phyloP scores from a whole-genome alignment of 1,140 invertebrate genomes.

The Solen grandis region DNA sequence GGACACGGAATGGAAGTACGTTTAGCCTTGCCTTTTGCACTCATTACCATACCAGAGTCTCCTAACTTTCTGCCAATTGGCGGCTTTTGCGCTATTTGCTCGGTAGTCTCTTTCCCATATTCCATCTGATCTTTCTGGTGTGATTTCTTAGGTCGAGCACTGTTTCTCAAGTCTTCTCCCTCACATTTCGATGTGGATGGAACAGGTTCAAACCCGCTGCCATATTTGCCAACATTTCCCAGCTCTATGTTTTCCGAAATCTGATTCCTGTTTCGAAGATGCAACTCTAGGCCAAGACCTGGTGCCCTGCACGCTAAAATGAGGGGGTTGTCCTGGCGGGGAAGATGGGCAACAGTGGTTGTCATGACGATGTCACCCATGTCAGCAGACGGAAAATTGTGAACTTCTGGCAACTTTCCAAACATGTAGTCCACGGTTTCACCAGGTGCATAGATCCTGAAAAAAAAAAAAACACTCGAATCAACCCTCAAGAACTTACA shows the following conservation, averaged over 20 bases:
- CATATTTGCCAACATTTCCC: too few species aligned
- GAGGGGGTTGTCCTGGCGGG: constrained; percentile 50
- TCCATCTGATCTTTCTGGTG: background rate
- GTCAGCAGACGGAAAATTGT: constrained; percentile 90
- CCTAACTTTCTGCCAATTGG: constrained; percentile 32
- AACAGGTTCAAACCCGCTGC: constrained; percentile 6
- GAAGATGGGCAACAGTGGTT: constrained; percentile 63
- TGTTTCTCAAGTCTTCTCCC: background rate
- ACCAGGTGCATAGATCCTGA: constrained; percentile 83
- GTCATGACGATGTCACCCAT: constrained; percentile 56
- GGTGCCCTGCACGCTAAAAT: constrained; percentile 23
- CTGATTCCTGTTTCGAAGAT: constrained; percentile 24
- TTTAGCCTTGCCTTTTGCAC: too few species aligned
- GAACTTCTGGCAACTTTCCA: constrained; percentile 86
- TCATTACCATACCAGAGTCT: too few species aligned
- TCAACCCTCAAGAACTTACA: too few species aligned
- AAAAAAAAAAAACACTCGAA: constrained; percentile 50
- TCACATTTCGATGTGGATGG: constrained; percentile 34
- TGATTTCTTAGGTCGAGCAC: background rate
- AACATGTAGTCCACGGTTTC: constrained; percentile 84
- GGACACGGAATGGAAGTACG: too few species aligned
- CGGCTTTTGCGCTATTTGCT: constrained; percentile 7
- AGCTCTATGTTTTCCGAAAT: too few species aligned
- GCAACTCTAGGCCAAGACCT: constrained; percentile 7
- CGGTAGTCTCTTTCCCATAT: background rate